Conservation (phyloP, 2,113 vertebrate genomes). For the Ascaphus truei region DNA sequence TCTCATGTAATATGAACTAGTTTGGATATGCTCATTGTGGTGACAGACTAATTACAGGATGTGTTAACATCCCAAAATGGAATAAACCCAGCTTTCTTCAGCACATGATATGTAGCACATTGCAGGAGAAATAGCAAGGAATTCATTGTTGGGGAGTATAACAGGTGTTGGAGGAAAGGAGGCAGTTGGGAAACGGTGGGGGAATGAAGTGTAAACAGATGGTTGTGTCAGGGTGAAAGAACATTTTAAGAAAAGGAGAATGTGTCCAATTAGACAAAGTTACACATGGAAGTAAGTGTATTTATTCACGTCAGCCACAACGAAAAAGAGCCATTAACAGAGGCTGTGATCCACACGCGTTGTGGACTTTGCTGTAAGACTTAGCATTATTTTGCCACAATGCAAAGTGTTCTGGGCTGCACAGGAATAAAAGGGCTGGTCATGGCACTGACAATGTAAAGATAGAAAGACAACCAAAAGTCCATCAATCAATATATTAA, state of each 20-base stretch:
- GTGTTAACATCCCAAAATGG: not conserved
- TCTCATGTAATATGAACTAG: too few relatives aligned
- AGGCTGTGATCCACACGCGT: too few relatives aligned
- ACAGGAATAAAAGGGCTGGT: too few relatives aligned
- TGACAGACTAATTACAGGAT: not conserved
- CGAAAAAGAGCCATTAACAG: too few relatives aligned
- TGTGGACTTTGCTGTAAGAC: too few relatives aligned
- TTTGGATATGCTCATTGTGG: too few relatives aligned
- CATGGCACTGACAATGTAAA: too few relatives aligned
- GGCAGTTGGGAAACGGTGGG: not conserved
- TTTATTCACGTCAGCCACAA: not conserved
- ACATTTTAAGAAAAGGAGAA: not conserved
- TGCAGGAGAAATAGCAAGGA: not conserved
- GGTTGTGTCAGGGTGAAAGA: conserved; percentile 5
- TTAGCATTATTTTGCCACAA: too few relatives aligned
- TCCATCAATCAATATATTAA: too few relatives aligned
- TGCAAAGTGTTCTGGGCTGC: too few relatives aligned
- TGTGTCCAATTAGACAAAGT: not conserved
- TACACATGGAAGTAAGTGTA: not conserved
- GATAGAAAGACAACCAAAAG: too few relatives aligned
- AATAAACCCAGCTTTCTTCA: not conserved
- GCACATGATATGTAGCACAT: not conserved
- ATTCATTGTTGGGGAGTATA: not conserved
- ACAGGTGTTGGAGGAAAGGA: conserved; percentile 17
- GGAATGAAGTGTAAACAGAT: conserved; percentile 24